A percentile compares a stretch with the other conserved stretches of the same genome.
Evolutionary conservation across 2,888 invertebrate genomes (phyloP).

Genomic region (Sphinx pinastri): DNA sequence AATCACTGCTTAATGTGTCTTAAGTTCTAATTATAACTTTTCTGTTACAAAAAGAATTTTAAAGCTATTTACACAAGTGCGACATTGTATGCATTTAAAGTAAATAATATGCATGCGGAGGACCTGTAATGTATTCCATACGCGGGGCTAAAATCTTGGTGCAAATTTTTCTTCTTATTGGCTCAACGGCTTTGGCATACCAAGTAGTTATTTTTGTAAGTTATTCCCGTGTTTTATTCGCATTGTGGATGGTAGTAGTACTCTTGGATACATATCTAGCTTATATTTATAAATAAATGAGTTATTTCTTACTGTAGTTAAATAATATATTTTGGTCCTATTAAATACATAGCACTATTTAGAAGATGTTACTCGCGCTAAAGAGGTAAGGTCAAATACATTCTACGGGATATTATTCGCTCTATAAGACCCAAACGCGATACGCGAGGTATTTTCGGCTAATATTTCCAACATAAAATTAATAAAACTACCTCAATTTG

Average conservation of each 20-base stretch:
- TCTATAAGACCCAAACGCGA: too few relatives aligned
- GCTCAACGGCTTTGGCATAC: neutral
- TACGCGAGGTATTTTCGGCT: too few relatives aligned
- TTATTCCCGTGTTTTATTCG: neutral
- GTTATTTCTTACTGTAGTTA: too few relatives aligned
- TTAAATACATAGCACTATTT: too few relatives aligned
- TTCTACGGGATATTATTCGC: too few relatives aligned
- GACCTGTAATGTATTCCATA: conserved; percentile 5
- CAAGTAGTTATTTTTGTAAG: neutral
- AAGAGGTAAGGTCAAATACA: too few relatives aligned
- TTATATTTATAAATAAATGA: too few relatives aligned
- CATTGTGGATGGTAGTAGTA: neutral
- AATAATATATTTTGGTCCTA: too few relatives aligned
- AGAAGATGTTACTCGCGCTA: too few relatives aligned
- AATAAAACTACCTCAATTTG: neutral
- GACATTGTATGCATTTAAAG: conserved; percentile 4
- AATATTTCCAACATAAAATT: too few relatives aligned
- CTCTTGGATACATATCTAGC: too few relatives aligned
- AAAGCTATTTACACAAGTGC: neutral
- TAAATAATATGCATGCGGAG: conserved; percentile 1
- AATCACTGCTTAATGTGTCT: too few relatives aligned
- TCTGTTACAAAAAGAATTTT: neutral
- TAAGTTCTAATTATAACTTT: neutral
- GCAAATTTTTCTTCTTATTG: conserved; percentile 9
- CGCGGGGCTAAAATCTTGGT: neutral